These are phyloP conservation scores for Chiroxiphia lanceolata DNA, from an alignment of 2,797 vertebrate species.

Conservation along the genomic window DNA sequence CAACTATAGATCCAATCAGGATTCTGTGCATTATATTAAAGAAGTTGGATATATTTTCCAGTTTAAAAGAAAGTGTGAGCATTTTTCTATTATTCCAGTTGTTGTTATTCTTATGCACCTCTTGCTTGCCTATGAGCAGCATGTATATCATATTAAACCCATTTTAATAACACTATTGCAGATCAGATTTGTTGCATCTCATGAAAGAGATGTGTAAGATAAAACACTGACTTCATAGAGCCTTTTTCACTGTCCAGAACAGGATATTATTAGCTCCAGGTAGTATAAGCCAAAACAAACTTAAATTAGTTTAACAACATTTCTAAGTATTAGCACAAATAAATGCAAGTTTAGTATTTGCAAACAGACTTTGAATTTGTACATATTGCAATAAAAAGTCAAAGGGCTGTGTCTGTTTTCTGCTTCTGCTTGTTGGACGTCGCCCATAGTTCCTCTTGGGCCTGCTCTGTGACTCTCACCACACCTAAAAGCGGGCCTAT, in stretches of 20 bases:
- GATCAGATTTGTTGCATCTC: neutral
- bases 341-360: neutral
- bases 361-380: neutral
- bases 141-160: neutral
- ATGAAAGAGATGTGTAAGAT: neutral
- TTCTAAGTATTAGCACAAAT: neutral
- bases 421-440: rapidly evolving
- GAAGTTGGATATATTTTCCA: neutral
- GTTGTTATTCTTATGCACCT: neutral
- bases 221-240: neutral
- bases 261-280: neutral
- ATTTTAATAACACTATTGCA: neutral
- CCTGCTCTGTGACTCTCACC: neutral
- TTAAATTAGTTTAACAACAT: neutral
- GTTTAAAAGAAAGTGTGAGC: neutral
- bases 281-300: neutral
- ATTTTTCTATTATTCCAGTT: neutral
- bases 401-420: neutral
- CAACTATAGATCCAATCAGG: neutral
- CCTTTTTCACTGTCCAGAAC: neutral
- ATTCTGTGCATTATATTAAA: neutral
- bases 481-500: rapidly evolving
- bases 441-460: neutral
- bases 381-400: neutral
- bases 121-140: neutral